Evolutionary conservation across 2,797 vertebrate genomes (phyloP), one percentile per base, ranked within the genome.

Genomic region (Erethizon dorsatum): DNA sequence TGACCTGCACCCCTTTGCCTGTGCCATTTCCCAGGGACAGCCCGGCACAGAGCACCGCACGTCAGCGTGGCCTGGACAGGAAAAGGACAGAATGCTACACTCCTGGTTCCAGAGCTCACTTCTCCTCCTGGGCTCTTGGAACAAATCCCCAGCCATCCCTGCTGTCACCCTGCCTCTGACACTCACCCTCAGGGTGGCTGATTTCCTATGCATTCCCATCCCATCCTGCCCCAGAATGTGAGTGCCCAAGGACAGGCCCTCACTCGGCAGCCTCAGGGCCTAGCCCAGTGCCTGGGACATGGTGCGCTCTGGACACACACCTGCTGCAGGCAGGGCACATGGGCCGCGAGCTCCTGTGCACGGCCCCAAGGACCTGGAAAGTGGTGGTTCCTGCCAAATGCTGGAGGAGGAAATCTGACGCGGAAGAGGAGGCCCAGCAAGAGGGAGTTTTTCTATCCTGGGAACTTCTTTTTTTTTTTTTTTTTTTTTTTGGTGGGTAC

Each of bases 261-360:
- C 11, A 1, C 18, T 41, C 15, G 2, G 69, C 17, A 22, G 69
- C 69, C 69, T 22, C 20, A 28, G 18, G 37, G 67, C 22, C 33
- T 6, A 12, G 84, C 8, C 26, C 24, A 0, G 59, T 0, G 24
- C 83, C 83, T 2, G 63, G 67, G 15, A 9, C 52, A 12, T 14
- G 3, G 0, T 0, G 12, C 17, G 33, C 65, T 17, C 65, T 22
- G 4, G n/a, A 63, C 7, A 11, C 8, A 24, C 61, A 26, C 4
- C n/a, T 8, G 0, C 37, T 5, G 61, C 18, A 9, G 57, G 61
- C 73, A 37, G 2, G 0, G 31, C 5, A 2, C 3, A 20, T n/a
- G 57, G 54, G 13, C 54, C 54, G 13, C 31, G 14, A 31, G n/a
- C 78, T 13, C 82, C 87, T 14, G 10, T 0, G 6, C 82, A 5